Evolutionary conservation across 2,113 vertebrate genomes (phyloP).

Genomic region (Aythya baeri): DNA sequence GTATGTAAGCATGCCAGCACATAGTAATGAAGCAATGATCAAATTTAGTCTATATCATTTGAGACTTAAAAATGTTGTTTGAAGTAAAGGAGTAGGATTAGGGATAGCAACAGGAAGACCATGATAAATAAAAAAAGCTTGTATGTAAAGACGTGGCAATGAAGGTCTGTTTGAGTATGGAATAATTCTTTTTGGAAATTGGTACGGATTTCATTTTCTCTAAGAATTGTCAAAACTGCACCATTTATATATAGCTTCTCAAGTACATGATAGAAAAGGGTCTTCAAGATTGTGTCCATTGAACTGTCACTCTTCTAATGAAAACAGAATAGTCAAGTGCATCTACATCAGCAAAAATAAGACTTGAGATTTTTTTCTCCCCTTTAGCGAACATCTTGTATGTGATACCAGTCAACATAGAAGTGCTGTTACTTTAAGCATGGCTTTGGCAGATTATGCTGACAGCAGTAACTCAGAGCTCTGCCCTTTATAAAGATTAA

Average conservation of each 20-base stretch:
- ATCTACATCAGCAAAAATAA: not conserved
- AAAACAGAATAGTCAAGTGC: not conserved
- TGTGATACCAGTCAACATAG: not conserved
- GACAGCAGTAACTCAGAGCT: not conserved
- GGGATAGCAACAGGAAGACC: not conserved
- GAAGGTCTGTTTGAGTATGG: not conserved
- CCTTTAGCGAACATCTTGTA: not conserved
- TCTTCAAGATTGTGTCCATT: not conserved
- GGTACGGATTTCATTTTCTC: not conserved
- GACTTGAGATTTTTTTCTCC: not conserved
- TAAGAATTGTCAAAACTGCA: not conserved
- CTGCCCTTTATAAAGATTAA: conserved; percentile 16
- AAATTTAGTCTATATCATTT: not conserved
- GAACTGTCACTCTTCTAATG: not conserved
- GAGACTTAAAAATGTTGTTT: not conserved
- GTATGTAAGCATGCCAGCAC: not conserved
- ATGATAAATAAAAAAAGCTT: not conserved
- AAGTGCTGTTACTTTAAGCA: not conserved
- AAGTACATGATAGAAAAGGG: not conserved
- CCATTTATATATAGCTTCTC: not conserved
- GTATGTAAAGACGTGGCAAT: not conserved
- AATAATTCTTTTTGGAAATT: not conserved
- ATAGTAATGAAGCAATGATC: not conserved
- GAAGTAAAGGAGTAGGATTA: not conserved
- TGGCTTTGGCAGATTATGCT: not conserved